Conservation (phyloP, 1,140 invertebrate species). For the Lanistes nyassanus region DNA sequence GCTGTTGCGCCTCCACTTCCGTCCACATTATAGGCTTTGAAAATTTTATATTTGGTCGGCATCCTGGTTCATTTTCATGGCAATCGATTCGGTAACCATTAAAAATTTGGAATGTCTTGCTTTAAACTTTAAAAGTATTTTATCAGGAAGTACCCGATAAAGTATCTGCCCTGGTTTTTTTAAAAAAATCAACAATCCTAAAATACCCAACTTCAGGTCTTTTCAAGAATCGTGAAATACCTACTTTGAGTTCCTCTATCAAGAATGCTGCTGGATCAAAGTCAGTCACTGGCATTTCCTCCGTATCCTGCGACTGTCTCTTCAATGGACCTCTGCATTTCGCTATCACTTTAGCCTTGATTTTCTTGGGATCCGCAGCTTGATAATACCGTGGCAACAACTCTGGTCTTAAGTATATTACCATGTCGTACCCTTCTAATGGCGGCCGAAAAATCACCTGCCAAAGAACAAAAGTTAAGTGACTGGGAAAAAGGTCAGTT, state of each 20-base stretch:
- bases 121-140: no score
- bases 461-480: conserved; percentile 59
- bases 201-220: no score
- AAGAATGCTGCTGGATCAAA: conserved; percentile 81
- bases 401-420: conserved; percentile 77
- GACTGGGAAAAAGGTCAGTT: not conserved
- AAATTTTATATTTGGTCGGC: no score
- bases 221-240: conserved; percentile 36
- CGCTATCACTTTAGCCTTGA: not conserved
- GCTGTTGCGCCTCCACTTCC: no score
- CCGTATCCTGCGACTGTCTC: conserved; percentile 24
- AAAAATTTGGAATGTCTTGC: no score
- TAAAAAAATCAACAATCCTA: no score
- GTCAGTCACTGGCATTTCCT: conserved; percentile 77
- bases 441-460: conserved; percentile 76
- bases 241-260: conserved; percentile 79
- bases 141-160: no score
- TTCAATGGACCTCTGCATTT: not conserved
- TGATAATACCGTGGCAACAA: conserved; percentile 43
- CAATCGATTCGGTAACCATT: no score
- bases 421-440: conserved; percentile 77
- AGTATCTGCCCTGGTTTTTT: no score
- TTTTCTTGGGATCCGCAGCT: conserved; percentile 37
- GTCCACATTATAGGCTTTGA: no score
- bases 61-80: no score